Evolutionary conservation across 2,113 vertebrate species (phyloP), one percentile per base, ranked within the genome.

Genomic region (Salvelinus sp.): DNA sequence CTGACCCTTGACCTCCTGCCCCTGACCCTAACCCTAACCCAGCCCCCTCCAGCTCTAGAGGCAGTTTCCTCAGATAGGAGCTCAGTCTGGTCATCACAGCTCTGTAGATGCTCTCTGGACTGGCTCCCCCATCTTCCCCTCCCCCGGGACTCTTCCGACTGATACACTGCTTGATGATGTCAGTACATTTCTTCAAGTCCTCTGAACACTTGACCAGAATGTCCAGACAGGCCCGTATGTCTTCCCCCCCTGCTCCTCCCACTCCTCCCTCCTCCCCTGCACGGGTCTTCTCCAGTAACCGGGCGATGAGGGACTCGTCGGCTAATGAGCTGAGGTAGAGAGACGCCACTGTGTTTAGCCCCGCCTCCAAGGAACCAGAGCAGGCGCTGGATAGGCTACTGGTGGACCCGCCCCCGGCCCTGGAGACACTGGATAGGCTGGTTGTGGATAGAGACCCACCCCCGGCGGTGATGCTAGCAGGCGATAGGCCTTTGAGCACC

Each of bases 141-240:
- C 91, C 94, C 0, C 79, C 90, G 28, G 92, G 91, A 27, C 95
- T 94, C 85, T 99, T 98, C 78, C 93, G 95, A 80, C 93, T 95
- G 90, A 99, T 99, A 88, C 98, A 99, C 18, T 98, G 96, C 76
- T 98, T 99, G 87, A 99, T 99, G 68, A 99, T 99, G 71, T 99
- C 97, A 0, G 98, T 99, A 90, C 98, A 99, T 90, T 98, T 98
- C 83, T 99, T 99, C 74, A 99, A 91, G 88, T 99, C 98, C 86
- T 99, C 98, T 0, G 98, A 99, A 86, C 98, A 99, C 91, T 99
- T 99, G 13, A 99, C 94, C 73, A 99, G 92, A 83, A 99, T 99
- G 82, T 99, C 97, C 50, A 99, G 91, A 82, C 98, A 99, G 83
- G 97, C 95, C 60, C 97, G 98, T 87, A 99, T 99, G 86, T 99